A percentile compares a stretch with the other conserved stretches of the same genome.
Evolutionary conservation across 2,113 vertebrate species (phyloP).

Genomic region (Zosterops lateralis): DNA sequence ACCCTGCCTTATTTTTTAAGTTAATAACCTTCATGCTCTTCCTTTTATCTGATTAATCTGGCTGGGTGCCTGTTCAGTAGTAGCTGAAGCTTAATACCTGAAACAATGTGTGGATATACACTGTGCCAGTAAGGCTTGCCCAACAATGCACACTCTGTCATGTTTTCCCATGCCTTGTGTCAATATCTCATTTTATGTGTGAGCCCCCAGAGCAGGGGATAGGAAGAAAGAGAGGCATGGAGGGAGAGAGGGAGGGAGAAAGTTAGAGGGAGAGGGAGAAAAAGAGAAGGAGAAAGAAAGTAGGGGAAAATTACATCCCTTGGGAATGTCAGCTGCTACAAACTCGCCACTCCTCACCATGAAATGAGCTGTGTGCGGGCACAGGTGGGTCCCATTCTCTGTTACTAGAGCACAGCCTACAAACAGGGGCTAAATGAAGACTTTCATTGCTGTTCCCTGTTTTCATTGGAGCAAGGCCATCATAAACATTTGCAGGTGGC

Average conservation of each 20-base stretch:
- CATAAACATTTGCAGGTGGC: slow-evolving; percentile 86
- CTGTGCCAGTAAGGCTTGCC: slow-evolving; percentile 5
- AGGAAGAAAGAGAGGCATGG: background rate
- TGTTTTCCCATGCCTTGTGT: slow-evolving; percentile 27
- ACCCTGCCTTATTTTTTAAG: background rate
- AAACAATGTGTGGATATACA: background rate
- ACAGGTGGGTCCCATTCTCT: slow-evolving; percentile 77
- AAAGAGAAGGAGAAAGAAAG: background rate
- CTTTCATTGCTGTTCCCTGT: slow-evolving; percentile 83
- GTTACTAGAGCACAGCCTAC: slow-evolving; percentile 63
- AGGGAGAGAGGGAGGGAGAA: background rate
- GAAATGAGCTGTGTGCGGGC: slow-evolving; percentile 57
- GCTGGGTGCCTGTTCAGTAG: slow-evolving; percentile 17
- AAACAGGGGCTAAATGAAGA: slow-evolving; percentile 74
- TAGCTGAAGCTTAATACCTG: slow-evolving; percentile 2
- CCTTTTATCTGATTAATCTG: slow-evolving; percentile 18
- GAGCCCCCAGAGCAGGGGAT: background rate
- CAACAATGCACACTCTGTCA: background rate
- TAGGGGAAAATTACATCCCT: background rate
- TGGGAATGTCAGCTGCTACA: slow-evolving; percentile 43
- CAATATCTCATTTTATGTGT: background rate
- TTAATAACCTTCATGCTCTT: slow-evolving; percentile 21
- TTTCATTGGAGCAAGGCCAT: slow-evolving; percentile 81
- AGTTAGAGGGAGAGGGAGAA: background rate
- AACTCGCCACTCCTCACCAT: slow-evolving; percentile 35